These are phyloP conservation scores for Alca torda DNA, from an alignment of 2,797 vertebrate species.

Conservation along the genomic window DNA sequence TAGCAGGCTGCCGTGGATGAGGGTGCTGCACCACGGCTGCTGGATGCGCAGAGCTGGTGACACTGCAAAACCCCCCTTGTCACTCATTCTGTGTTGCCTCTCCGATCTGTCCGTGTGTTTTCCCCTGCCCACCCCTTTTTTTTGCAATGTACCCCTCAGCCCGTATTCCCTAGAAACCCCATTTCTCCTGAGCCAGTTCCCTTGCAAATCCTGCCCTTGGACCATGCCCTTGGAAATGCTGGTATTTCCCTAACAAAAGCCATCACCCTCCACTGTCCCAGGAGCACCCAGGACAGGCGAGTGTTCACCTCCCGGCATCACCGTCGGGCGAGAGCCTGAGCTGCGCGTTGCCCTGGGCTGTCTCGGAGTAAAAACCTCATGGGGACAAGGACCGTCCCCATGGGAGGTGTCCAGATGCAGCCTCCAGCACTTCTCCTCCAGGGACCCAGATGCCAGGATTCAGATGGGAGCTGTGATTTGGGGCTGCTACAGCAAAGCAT, in stretches of 20 bases:
- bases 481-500: neutral
- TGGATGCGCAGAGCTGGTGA: neutral
- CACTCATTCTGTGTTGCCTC: neutral
- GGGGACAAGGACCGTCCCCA: neutral
- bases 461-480: neutral
- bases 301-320: neutral
- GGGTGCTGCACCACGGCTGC: neutral
- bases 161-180: neutral
- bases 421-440: neutral
- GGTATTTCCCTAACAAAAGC: neutral
- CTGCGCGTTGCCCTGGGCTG: neutral
- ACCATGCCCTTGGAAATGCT: neutral
- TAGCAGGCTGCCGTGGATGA: neutral
- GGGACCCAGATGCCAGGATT: neutral
- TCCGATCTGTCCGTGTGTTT: neutral
- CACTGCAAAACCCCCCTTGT: neutral
- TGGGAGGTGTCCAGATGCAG: neutral
- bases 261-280: neutral
- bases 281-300: neutral
- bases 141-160: neutral
- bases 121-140: neutral
- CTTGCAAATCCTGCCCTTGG: neutral
- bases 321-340: accelerated
- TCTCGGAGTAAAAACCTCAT: neutral
- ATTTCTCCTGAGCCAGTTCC: neutral